phyloP scores from a whole-genome alignment of 2,113 vertebrate genomes.

The Mandrillus leucophaeus region DNA sequence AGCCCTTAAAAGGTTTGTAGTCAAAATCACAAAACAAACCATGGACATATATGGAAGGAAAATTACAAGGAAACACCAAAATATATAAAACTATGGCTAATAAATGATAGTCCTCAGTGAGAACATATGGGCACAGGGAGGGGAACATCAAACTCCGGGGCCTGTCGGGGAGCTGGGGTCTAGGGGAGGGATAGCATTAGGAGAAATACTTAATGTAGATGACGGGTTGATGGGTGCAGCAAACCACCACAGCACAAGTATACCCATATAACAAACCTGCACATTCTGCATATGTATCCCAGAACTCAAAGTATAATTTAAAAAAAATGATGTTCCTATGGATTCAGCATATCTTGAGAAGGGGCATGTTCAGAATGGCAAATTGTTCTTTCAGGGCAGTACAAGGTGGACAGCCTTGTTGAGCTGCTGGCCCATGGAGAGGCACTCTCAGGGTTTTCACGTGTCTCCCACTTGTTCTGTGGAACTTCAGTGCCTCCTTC shows the following conservation, averaged over 20 bases:
- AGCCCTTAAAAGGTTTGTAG: not conserved
- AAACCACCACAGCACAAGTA: no score
- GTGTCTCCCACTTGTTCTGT: not conserved
- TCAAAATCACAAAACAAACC: not conserved
- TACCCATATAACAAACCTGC: no score
- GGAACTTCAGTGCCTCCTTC: not conserved
- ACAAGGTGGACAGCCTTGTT: not conserved
- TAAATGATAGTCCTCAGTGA: not conserved
- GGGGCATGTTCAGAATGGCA: not conserved
- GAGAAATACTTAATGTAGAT: no score
- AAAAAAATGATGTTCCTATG: not conserved
- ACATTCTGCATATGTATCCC: no score
- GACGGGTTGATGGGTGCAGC: no score
- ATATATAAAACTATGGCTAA: not conserved
- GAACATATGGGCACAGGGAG: no score
- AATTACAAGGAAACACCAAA: not conserved
- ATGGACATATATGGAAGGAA: not conserved
- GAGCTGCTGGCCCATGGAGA: not conserved
- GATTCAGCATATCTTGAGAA: not conserved
- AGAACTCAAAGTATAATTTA: no score
- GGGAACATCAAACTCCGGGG: no score
- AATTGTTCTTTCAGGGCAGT: not conserved
- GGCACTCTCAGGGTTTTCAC: rapidly evolving
- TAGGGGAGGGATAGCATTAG: no score
- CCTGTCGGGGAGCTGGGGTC: no score